phyloP scores from a whole-genome alignment of 2,797 vertebrate genomes.

The Perodicticus potto region DNA sequence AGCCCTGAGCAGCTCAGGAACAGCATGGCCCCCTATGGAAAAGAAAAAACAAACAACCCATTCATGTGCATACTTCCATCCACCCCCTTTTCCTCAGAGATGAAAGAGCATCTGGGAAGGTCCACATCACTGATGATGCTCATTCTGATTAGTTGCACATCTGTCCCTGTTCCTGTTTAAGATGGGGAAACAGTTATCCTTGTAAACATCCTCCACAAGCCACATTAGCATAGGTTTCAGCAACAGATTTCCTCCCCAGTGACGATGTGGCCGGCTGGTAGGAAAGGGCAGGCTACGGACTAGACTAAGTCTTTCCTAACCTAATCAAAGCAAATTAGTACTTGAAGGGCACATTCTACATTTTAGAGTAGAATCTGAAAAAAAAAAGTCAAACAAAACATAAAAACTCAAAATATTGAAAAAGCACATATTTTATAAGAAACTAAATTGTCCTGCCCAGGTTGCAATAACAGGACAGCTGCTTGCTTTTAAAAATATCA shows the following conservation, averaged over 20 bases:
- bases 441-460: constrained; percentile 29
- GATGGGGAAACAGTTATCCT: not conserved
- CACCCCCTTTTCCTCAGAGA: not conserved
- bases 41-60: not conserved
- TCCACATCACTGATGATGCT: not conserved
- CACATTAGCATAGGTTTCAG: not conserved
- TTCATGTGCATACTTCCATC: not conserved
- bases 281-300: not conserved
- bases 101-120: not conserved
- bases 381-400: constrained; percentile 11
- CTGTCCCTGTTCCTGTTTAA: not conserved
- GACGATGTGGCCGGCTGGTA: not conserved
- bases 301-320: not conserved
- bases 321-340: constrained; percentile 33
- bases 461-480: constrained; percentile 53
- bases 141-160: not conserved
- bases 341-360: constrained; percentile 30
- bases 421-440: constrained; percentile 29
- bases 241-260: not conserved
- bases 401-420: not conserved
- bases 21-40: not conserved
- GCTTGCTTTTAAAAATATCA: constrained; percentile 66
- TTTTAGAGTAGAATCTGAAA: constrained; percentile 51
- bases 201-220: not conserved
- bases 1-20: not conserved